phyloP scores from a whole-genome alignment of 1,140 invertebrate species.

The Drosophila rhopaloa region DNA sequence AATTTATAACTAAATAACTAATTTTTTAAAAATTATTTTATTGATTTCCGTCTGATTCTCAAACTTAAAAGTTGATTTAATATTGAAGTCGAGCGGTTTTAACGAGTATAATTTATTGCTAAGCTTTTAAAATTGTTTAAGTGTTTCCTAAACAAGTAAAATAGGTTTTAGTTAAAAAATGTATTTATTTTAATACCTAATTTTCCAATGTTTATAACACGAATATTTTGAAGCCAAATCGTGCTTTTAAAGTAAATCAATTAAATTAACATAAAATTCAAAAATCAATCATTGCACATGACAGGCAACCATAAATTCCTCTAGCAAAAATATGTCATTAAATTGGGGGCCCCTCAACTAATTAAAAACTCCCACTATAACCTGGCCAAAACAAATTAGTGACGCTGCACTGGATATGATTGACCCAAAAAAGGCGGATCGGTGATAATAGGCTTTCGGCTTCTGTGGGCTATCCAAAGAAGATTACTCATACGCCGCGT shows the following conservation, averaged over 20 bases:
- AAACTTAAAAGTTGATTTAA: too few relatives aligned
- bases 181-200: too few relatives aligned
- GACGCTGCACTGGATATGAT: conserved; percentile 28
- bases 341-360: not conserved
- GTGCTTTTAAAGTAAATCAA: not conserved
- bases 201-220: too few relatives aligned
- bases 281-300: not conserved
- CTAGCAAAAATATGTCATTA: not conserved
- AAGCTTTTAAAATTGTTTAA: not conserved
- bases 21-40: too few relatives aligned
- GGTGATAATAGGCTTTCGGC: conserved; percentile 53
- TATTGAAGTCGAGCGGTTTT: too few relatives aligned
- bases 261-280: not conserved
- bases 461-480: conserved; percentile 36
- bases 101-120: too few relatives aligned
- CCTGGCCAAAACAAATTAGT: conserved; percentile 17
- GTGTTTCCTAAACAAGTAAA: not conserved
- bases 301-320: not conserved
- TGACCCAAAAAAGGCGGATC: conserved; percentile 47
- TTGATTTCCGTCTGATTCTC: too few relatives aligned
- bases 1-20: too few relatives aligned
- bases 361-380: not conserved
- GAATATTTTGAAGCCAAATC: too few relatives aligned
- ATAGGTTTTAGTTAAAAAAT: not conserved
- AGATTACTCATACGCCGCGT: conserved; percentile 73